Evolutionary conservation across 53 echinoderm and acorn worm species (phyloP).

Genomic region (Echinarachnius parma): DNA sequence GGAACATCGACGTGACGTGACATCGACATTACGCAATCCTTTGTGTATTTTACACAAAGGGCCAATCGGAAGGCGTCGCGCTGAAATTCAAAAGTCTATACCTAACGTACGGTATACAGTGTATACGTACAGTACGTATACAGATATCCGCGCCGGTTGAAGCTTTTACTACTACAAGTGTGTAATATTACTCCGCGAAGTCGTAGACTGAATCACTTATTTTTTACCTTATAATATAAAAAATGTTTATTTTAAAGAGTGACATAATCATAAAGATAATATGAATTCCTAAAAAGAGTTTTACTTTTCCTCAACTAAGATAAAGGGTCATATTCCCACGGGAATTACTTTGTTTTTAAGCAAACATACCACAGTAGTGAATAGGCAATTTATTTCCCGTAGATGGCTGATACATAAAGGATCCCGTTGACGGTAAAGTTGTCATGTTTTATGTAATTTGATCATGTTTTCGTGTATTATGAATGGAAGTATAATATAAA

Average conservation of each 20-base stretch:
- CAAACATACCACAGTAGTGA: constrained; percentile 8
- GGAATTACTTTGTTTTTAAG: constrained; percentile 46
- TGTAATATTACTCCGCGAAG: constrained; percentile 12
- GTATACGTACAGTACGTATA: constrained; percentile 8
- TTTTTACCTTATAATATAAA: neutral
- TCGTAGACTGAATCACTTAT: neutral
- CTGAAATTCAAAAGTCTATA: constrained; percentile 47
- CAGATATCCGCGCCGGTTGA: too few relatives aligned
- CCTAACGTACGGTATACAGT: neutral
- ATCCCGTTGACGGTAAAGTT: too few relatives aligned
- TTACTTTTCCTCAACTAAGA: too few relatives aligned
- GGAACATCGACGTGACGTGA: too few relatives aligned
- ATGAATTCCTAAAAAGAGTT: too few relatives aligned
- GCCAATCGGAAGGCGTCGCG: constrained; percentile 53
- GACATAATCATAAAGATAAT: neutral
- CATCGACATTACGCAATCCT: constrained; percentile 37
- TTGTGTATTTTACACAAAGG: constrained; percentile 26
- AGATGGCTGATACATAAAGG: too few relatives aligned
- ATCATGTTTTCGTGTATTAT: too few relatives aligned
- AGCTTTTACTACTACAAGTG: too few relatives aligned
- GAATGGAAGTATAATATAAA: too few relatives aligned
- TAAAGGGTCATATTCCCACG: constrained; percentile 12
- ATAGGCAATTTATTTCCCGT: too few relatives aligned
- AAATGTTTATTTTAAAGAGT: neutral
- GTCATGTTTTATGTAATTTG: too few relatives aligned